phyloP scores from a whole-genome alignment of 30 jellyfish, hydroid and myxozoan species.

The Aurelia aurita complex sp. Pacific region DNA sequence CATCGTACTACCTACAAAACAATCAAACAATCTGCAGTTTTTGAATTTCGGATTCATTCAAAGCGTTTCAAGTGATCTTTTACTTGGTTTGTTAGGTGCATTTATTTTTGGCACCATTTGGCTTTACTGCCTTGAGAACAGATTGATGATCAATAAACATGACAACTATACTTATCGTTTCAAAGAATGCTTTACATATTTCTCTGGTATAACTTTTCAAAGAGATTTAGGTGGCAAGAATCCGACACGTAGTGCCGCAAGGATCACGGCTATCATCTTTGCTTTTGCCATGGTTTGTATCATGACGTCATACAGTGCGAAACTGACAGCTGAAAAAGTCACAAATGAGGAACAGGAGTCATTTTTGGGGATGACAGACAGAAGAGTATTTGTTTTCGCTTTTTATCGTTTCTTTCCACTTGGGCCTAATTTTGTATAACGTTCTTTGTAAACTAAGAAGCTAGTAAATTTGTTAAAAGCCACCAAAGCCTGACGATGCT shows the following conservation, averaged over 20 bases:
- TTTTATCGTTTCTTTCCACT: too few species aligned
- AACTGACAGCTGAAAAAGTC: slow-evolving; percentile 87
- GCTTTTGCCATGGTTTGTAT: slow-evolving; percentile 91
- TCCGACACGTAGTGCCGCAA: slow-evolving; percentile 76
- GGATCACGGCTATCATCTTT: slow-evolving; percentile 75
- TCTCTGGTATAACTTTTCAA: slow-evolving; percentile 89
- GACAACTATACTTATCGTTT: slow-evolving; percentile 13
- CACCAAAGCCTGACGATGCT: too few species aligned
- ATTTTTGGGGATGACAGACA: slow-evolving; percentile 79
- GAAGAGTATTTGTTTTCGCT: slow-evolving; percentile 41
- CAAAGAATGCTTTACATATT: slow-evolving; percentile 73
- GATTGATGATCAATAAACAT: neutral
- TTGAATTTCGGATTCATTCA: slow-evolving; percentile 53
- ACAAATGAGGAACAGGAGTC: slow-evolving; percentile 23
- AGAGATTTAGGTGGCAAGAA: slow-evolving; percentile 93
- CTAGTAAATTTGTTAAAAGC: too few species aligned
- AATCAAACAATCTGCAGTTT: neutral
- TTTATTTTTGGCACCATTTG: slow-evolving; percentile 45
- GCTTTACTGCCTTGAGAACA: slow-evolving; percentile 67
- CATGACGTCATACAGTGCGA: slow-evolving; percentile 91
- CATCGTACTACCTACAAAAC: slow-evolving; percentile 19
- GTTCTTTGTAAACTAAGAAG: too few species aligned
- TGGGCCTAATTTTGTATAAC: too few species aligned
- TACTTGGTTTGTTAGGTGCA: slow-evolving; percentile 36
- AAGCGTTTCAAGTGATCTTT: slow-evolving; percentile 21